A percentile compares a stretch with the other conserved stretches of the same genome.
Evolutionary conservation across 2,888 invertebrate genomes (phyloP).

Genomic region (Drosophila longiperda): DNA sequence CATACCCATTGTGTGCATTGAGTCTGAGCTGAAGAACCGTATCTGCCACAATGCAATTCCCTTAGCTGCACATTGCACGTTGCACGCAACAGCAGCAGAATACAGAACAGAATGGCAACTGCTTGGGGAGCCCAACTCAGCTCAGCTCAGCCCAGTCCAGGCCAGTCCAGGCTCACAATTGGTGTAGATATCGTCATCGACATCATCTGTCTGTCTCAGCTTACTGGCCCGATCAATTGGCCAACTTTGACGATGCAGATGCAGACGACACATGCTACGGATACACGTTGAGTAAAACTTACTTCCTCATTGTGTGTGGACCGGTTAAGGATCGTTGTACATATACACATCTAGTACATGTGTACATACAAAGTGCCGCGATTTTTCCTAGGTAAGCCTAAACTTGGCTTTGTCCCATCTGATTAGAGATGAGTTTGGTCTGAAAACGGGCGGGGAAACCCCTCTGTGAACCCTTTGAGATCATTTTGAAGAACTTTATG

Average conservation of each 20-base stretch:
- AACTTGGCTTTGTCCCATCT: constrained; percentile 14
- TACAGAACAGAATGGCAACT: constrained; percentile 36
- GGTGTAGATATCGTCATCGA: constrained; percentile 27
- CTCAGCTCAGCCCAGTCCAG: constrained; percentile 10
- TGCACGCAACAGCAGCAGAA: constrained; percentile 29
- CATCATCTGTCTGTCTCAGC: constrained; percentile 50
- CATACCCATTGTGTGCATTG: constrained; percentile 5
- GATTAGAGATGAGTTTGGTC: constrained; percentile 5
- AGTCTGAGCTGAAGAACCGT: neutral
- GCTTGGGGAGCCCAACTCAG: constrained; percentile 27
- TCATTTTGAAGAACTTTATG: neutral
- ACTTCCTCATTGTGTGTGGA: constrained; percentile 75
- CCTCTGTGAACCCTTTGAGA: neutral
- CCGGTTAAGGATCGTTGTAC: constrained; percentile 28
- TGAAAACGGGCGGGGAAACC: neutral
- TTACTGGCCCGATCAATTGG: constrained; percentile 64
- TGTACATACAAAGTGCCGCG: constrained; percentile 21
- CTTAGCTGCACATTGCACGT: constrained; percentile 36
- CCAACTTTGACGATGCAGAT: constrained; percentile 26
- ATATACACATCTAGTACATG: constrained; percentile 1
- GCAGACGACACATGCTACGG: constrained; percentile 65
- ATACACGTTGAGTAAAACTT: constrained; percentile 65
- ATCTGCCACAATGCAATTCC: constrained; percentile 52
- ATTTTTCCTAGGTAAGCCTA: constrained; percentile 12
- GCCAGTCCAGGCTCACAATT: constrained; percentile 10